Base-by-base conservation (phyloP, 2,797 vertebrate genomes). In the Perodicticus potto region DNA sequence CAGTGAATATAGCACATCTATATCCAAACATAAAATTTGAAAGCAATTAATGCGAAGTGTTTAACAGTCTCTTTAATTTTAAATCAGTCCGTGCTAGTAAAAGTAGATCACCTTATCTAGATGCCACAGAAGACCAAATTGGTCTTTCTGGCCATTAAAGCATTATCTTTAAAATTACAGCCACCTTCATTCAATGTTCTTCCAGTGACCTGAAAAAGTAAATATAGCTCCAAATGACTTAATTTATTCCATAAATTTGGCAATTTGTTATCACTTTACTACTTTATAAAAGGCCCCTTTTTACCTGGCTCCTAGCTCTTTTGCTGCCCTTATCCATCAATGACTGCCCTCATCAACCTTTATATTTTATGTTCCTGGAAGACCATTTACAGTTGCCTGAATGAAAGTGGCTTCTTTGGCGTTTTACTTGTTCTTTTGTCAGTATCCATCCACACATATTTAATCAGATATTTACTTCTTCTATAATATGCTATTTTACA, bases 91-190 rank as follows among this genome's bases (percentile, higher is more conserved):
- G 57, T 85, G 73, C 53, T 86, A 49, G 73, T 95, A 86, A 90
- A 93, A 96, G 81, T 65, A 88, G 45, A 93, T 76, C 57, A 49
- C 93, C 90, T 96, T 90, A 93, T 76, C 84, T 87, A 87, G 67
- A 74, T 90, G 82, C 73, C 57, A 74, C 29, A 80, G 53, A 88
- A 92, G 78, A 92, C 40, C 5, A 70, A 88, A 92, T 76, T 87
- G 78, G 77, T 92, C 89, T 95, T 91, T 80, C 80, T 86, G 91
- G 32, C 32, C 81, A 92, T 90, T 82, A 92, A 59, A 40, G 13
- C 63, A 87, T 90, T 97, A 93, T 93, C 90, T 94, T 95, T 88
- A 94, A 93, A 96, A 96, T 92, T 94, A 86, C 6, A 95, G 70
- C 59, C 34, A 83, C 82, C 90, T 72, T 43, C 23, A 70, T 65